Percentiles rank a stretch among this genome's conserved stretches.
These are phyloP conservation scores for Microctonus aethiopoides DNA, from an alignment of 2,888 invertebrate genomes.

Conservation along the genomic window DNA sequence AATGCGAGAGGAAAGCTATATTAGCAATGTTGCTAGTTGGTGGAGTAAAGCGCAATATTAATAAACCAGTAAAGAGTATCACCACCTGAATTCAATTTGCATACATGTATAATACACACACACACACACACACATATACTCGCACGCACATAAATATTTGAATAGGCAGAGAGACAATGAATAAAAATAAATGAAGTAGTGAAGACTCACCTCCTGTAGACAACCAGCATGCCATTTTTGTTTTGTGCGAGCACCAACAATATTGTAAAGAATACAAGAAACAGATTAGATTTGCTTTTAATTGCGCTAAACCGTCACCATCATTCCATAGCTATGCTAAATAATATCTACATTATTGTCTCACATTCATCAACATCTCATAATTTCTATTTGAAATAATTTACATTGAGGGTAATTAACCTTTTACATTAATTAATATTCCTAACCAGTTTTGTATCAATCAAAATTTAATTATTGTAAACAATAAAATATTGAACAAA, in stretches of 20 bases:
- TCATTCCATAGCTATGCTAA: background rate
- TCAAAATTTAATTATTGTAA: slow-evolving; percentile 18
- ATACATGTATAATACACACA: background rate
- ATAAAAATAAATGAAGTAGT: slow-evolving; percentile 58
- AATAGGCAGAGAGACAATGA: background rate
- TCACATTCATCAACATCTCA: background rate
- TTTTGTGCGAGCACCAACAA: slow-evolving; percentile 66
- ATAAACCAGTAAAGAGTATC: background rate
- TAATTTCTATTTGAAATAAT: slow-evolving; percentile 41
- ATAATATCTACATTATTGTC: background rate
- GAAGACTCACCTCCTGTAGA: slow-evolving; percentile 67
- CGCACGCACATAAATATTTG: background rate
- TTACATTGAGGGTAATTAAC: too few relatives aligned
- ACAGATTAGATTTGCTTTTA: slow-evolving; percentile 61
- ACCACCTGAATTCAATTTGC: background rate
- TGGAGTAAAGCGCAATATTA: background rate
- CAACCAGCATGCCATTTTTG: slow-evolving; percentile 65
- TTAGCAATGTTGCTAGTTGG: background rate
- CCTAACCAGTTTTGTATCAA: slow-evolving; percentile 1
- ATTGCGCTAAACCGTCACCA: slow-evolving; percentile 59
- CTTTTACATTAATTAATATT: background rate
- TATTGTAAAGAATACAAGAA: slow-evolving; percentile 67
- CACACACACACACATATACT: background rate
- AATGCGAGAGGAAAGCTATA: background rate
- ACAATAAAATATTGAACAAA: background rate